Percentiles rank a stretch among this genome's conserved stretches.
These are phyloP conservation scores for Myzus persicae DNA, from an alignment of 1,140 invertebrate species.

Conservation along the genomic window DNA sequence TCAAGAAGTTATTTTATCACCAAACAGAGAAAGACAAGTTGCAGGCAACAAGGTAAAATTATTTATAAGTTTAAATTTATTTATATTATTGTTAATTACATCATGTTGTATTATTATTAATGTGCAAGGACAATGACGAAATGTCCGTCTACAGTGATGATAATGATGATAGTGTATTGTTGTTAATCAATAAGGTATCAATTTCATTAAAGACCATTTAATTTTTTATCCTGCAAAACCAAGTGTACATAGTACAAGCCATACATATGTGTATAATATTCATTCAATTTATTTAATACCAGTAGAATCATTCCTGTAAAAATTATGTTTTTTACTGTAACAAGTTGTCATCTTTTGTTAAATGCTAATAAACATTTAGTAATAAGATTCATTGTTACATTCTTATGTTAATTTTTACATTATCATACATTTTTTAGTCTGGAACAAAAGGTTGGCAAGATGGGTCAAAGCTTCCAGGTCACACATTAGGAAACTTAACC, in stretches of 20 bases:
- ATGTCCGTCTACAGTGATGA: conserved; percentile 52
- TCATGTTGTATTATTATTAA: conserved; percentile 52
- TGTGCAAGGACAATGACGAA: conserved; percentile 48
- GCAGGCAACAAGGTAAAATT: conserved; percentile 59
- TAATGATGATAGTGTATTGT: conserved; percentile 55
- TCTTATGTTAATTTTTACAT: not conserved
- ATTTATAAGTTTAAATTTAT: not conserved
- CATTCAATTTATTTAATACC: conserved; percentile 24
- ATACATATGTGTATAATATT: not conserved
- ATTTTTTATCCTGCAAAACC: conserved; percentile 4
- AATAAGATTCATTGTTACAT: not conserved
- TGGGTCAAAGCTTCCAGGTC: conserved; percentile 70
- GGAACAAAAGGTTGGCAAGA: conserved; percentile 69
- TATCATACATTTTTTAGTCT: conserved; percentile 39
- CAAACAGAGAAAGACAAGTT: conserved; percentile 84
- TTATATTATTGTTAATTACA: not conserved
- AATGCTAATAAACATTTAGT: not conserved
- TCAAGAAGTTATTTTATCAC: conserved; percentile 88
- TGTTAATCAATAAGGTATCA: conserved; percentile 54
- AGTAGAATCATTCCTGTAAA: conserved; percentile 34
- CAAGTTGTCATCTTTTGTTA: not conserved
- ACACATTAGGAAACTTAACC: conserved; percentile 76
- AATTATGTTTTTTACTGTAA: not conserved
- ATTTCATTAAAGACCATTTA: conserved; percentile 39
- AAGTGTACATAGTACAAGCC: not conserved